Evolutionary conservation across 2,888 invertebrate genomes (phyloP).

Genomic region (Drosophila algonquin): DNA sequence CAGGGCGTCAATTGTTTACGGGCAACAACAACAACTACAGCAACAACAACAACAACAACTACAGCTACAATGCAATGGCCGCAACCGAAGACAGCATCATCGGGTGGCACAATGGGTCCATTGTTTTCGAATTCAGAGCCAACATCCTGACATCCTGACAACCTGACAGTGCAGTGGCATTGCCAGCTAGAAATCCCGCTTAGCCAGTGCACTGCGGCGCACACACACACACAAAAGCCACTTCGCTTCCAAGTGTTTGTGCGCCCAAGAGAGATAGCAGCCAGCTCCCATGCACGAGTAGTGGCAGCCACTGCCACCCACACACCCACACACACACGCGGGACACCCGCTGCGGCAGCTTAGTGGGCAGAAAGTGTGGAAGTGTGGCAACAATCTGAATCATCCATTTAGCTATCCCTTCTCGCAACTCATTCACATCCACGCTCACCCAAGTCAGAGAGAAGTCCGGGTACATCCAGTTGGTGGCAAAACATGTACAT

Average conservation of each 20-base stretch:
- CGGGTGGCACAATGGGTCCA: slow-evolving; percentile 53
- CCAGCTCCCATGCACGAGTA: slow-evolving; percentile 21
- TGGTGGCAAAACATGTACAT: background rate
- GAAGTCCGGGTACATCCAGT: background rate
- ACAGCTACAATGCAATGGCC: slow-evolving; percentile 21
- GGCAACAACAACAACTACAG: slow-evolving; percentile 27
- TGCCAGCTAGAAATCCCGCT: slow-evolving; percentile 54
- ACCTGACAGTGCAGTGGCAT: slow-evolving; percentile 69
- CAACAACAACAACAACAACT: slow-evolving; percentile 25
- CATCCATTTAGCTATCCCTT: slow-evolving; percentile 67
- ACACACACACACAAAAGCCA: slow-evolving; percentile 60
- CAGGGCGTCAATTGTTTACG: slow-evolving; percentile 65
- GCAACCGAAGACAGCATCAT: slow-evolving; percentile 26
- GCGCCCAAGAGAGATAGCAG: slow-evolving; percentile 38
- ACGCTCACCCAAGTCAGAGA: background rate
- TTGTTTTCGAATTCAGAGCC: slow-evolving; percentile 67
- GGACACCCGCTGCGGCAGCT: slow-evolving; percentile 50
- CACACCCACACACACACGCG: slow-evolving; percentile 3
- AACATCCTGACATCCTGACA: slow-evolving; percentile 64
- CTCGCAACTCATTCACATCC: slow-evolving; percentile 1
- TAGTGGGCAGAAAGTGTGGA: slow-evolving; percentile 34
- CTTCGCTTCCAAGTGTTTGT: slow-evolving; percentile 73
- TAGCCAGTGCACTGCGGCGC: slow-evolving; percentile 60
- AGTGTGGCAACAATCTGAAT: slow-evolving; percentile 75
- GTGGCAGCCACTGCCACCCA: slow-evolving; percentile 13